Base-by-base conservation (phyloP, 2,113 vertebrate genomes). In the Miniopterus natalensis region DNA sequence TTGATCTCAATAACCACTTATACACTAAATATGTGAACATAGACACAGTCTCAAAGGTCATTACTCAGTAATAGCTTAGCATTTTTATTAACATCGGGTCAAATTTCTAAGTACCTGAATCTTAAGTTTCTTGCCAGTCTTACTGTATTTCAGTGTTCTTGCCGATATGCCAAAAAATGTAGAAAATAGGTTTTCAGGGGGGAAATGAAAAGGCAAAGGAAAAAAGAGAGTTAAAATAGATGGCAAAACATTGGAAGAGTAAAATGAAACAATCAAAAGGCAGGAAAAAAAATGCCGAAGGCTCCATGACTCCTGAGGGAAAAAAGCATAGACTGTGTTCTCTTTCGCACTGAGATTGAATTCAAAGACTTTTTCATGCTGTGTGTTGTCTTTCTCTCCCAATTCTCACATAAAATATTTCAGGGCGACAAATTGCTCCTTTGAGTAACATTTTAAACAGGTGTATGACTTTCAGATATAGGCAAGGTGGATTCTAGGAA, bases 321-420 rank as follows among this genome's bases (percentile, higher is more conserved):
- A 40, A 92, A 88, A 55, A 81, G 6, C 15, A 65, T 42, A 49
- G n/a, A 74, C 79, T 10, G 1, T 12, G 18, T 83, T 83, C 47
- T 59, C 51, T 65, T 75, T 68, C 85, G 73, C 23, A 71, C 23
- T 47, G 40, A 97, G 65, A 70, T 75, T 79, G 79, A 93, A 87
- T 93, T 55, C 45, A 31, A 66, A 87, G 81, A 51, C 61, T 75
- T 80, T 88, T 94, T 84, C 80, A 59, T 42, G 12, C 8, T 25
- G 23, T 61, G 36, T 80, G 27, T 57, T 96, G 73, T 91, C 91
- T 78, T 89, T 94, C 70, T 86, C 17, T 89, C n/a, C 42, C 68
- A 89, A 17, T 95, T 84, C 65, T 86, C 86, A 84, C 57, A 80
- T 51, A 83, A 92, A 92, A 87, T 96, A 83, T 84, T 93, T 84